Evolutionary conservation across 2,113 vertebrate species (phyloP).

Genomic region (Proteles cristata): DNA sequence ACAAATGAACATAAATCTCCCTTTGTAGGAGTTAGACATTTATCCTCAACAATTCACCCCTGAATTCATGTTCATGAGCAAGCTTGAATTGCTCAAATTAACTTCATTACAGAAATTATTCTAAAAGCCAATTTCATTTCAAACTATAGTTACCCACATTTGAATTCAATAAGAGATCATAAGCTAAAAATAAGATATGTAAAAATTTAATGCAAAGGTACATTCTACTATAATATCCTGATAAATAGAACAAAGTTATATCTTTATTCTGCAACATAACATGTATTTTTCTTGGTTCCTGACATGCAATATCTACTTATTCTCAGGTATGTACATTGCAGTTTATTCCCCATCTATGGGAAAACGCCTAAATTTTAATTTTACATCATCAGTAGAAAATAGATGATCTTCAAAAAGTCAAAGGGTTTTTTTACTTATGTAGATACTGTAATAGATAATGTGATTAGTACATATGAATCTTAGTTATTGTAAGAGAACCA

Average conservation of each 20-base stretch:
- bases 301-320: background rate
- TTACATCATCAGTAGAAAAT: background rate
- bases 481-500: background rate
- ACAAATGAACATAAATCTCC: constrained; percentile 55
- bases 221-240: background rate
- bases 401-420: background rate
- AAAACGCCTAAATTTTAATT: constrained; percentile 36
- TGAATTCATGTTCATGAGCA: constrained; percentile 61
- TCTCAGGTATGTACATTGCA: constrained; percentile 2
- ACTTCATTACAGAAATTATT: constrained; percentile 63
- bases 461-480: background rate
- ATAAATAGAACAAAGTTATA: background rate
- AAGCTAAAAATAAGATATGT: constrained; percentile 21
- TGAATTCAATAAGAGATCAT: constrained; percentile 38
- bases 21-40: constrained; percentile 52
- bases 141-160: constrained; percentile 52
- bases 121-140: constrained; percentile 52
- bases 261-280: constrained; percentile 2
- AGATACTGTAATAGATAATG: background rate
- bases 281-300: background rate
- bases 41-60: constrained; percentile 57
- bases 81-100: constrained; percentile 47
- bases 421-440: background rate
- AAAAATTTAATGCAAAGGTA: constrained; percentile 1
- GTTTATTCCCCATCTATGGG: background rate